phyloP scores from a whole-genome alignment of 2,797 vertebrate genomes.

The Sebastes iracundus region DNA sequence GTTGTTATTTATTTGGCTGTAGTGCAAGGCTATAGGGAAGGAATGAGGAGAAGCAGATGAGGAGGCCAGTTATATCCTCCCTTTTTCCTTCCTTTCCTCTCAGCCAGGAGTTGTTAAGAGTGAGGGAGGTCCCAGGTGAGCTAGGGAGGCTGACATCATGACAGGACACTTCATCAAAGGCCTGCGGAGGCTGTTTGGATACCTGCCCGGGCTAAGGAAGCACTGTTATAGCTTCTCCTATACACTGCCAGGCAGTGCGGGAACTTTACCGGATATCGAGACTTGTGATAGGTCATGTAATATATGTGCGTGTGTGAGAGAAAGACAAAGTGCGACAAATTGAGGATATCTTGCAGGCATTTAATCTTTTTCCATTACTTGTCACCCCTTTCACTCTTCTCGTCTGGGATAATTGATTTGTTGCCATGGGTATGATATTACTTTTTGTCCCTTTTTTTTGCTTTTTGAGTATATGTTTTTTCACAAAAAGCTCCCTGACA shows the following conservation, averaged over 20 bases:
- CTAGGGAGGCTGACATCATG: slow-evolving; percentile 77
- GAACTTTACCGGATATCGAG: slow-evolving; percentile 33
- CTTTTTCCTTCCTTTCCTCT: slow-evolving; percentile 3
- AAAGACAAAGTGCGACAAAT: slow-evolving; percentile 13
- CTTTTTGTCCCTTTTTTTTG: slow-evolving; percentile 31
- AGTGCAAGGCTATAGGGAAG: slow-evolving; percentile 2
- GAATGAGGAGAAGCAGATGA: slow-evolving; percentile 5
- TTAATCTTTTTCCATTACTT: slow-evolving; percentile 39
- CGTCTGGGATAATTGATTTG: slow-evolving; percentile 54
- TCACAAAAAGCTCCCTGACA: not conserved
- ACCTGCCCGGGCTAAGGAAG: slow-evolving; percentile 59
- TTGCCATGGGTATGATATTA: slow-evolving; percentile 56
- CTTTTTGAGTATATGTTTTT: not conserved
- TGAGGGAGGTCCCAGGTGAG: slow-evolving; percentile 77
- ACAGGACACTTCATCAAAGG: slow-evolving; percentile 79
- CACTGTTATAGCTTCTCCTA: slow-evolving; percentile 52
- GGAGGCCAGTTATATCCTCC: slow-evolving; percentile 14
- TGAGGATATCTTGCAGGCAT: slow-evolving; percentile 27
- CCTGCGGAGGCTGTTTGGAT: slow-evolving; percentile 70
- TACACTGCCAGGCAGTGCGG: slow-evolving; percentile 45
- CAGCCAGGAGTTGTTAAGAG: slow-evolving; percentile 58
- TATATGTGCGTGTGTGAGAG: not conserved
- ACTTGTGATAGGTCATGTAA: slow-evolving; percentile 32
- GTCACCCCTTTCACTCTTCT: slow-evolving; percentile 34
- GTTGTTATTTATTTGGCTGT: slow-evolving; percentile 10